A percentile compares a stretch with the other conserved stretches of the same genome.
These are phyloP conservation scores for Peromyscus polionotus DNA, from an alignment of 2,113 vertebrate genomes.

Conservation along the genomic window DNA sequence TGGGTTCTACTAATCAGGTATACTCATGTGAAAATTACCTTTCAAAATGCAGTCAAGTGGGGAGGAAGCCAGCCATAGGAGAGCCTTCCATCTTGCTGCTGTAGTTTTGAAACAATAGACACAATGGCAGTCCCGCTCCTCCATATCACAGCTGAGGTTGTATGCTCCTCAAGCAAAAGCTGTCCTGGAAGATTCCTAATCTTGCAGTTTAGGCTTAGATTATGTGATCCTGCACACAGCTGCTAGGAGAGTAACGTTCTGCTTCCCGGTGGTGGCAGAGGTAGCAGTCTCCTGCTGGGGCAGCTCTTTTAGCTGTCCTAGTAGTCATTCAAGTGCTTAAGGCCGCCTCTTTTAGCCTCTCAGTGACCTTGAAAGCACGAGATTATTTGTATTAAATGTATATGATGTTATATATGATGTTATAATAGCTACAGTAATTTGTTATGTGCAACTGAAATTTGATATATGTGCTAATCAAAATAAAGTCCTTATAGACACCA, in stretches of 20 bases:
- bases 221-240: neutral
- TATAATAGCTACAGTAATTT: constrained; percentile 49
- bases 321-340: neutral
- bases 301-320: constrained; percentile 23
- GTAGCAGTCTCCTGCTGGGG: neutral
- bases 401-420: neutral
- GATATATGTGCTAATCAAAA: constrained; percentile 18
- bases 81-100: neutral
- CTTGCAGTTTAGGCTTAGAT: neutral
- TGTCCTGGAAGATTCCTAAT: neutral
- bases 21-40: constrained; percentile 32
- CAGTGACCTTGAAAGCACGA: constrained; percentile 1
- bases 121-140: neutral
- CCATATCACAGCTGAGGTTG: neutral
- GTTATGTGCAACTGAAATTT: constrained; percentile 22
- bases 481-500: neutral
- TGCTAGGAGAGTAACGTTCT: constrained; percentile 21
- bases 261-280: neutral
- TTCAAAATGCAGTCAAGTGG: constrained; percentile 52
- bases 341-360: neutral
- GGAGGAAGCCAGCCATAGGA: neutral
- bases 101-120: constrained; percentile 33
- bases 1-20: constrained; percentile 55
- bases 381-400: neutral
- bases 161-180: neutral